Percentiles rank a stretch among this genome's conserved stretches.
These are phyloP conservation scores for Cassiopea xamachana DNA, from an alignment of 30 jellyfish, hydroid and myxozoan genomes.

Conservation along the genomic window DNA sequence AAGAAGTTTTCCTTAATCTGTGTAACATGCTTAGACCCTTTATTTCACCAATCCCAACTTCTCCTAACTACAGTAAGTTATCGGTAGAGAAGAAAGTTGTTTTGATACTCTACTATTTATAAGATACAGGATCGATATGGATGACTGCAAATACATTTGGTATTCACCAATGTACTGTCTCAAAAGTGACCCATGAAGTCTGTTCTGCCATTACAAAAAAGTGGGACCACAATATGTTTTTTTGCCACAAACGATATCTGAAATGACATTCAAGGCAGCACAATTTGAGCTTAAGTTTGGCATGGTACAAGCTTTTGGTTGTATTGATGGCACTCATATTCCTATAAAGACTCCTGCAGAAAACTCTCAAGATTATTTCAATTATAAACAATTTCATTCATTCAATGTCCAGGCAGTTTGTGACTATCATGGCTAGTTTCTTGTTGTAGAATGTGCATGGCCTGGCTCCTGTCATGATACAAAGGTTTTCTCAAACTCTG, in stretches of 20 bases:
- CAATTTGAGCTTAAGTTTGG: constrained; percentile 67
- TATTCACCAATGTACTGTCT: constrained; percentile 51
- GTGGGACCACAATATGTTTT: constrained; percentile 49
- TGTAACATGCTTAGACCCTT: constrained; percentile 33
- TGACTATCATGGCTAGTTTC: constrained; percentile 42
- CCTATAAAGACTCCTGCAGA: constrained; percentile 29
- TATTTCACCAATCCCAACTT: constrained; percentile 28
- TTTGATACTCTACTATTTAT: constrained; percentile 40
- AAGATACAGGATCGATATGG: constrained; percentile 58
- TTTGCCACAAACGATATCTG: constrained; percentile 30
- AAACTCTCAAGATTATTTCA: constrained; percentile 52
- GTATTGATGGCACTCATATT: constrained; percentile 73
- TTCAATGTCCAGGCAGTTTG: constrained; percentile 67
- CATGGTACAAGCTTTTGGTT: constrained; percentile 73
- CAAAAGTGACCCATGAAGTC: constrained; percentile 34
- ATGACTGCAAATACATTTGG: constrained; percentile 66
- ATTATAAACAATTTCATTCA: constrained; percentile 41
- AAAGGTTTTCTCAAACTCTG: constrained; percentile 58
- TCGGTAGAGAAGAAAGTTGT: constrained; percentile 56
- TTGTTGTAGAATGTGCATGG: constrained; percentile 77
- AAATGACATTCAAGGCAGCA: constrained; percentile 45
- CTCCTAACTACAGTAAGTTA: constrained; percentile 58
- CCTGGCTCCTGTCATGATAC: constrained; percentile 69
- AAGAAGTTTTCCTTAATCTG: constrained; percentile 13
- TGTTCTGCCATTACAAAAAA: constrained; percentile 34